A percentile compares a stretch with the other conserved stretches of the same genome.
phyloP scores from a whole-genome alignment of 2,888 invertebrate genomes.

The Eilema caniola region DNA sequence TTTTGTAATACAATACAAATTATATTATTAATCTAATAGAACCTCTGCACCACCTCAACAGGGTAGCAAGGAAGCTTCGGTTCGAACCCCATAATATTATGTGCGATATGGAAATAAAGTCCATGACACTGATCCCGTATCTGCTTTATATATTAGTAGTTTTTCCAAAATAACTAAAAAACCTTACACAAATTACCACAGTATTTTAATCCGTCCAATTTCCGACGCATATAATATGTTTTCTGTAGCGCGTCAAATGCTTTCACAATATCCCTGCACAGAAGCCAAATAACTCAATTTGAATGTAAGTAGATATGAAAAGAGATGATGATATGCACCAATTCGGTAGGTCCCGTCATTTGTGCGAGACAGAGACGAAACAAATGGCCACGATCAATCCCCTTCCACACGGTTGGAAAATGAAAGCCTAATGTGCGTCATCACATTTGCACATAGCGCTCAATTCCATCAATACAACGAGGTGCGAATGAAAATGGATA shows the following conservation, averaged over 20 bases:
- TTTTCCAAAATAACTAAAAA: background rate
- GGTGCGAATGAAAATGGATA: conserved; percentile 24
- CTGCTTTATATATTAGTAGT: too few species aligned
- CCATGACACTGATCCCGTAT: too few species aligned
- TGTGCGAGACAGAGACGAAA: conserved; percentile 58
- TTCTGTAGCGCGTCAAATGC: background rate
- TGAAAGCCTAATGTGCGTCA: conserved; percentile 81
- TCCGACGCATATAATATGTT: background rate
- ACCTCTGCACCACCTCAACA: too few species aligned
- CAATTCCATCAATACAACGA: conserved; percentile 63
- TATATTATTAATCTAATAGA: too few species aligned
- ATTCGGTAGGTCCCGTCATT: conserved; percentile 42
- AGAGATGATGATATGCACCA: conserved; percentile 53
- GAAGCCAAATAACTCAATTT: conserved; percentile 55
- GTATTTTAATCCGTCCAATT: background rate
- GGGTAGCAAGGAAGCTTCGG: too few species aligned
- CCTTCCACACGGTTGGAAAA: conserved; percentile 64
- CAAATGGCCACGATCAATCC: conserved; percentile 78
- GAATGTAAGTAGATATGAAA: conserved; percentile 55
- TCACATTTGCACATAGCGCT: conserved; percentile 82
- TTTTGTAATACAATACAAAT: too few species aligned
- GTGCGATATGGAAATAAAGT: too few species aligned
- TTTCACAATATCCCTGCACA: conserved; percentile 11
- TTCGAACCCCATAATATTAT: too few species aligned
- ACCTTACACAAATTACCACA: too few species aligned